A percentile compares a stretch with the other conserved stretches of the same genome.
Conservation (phyloP, 2,797 vertebrate species). For the Acipenser ruthenus region DNA sequence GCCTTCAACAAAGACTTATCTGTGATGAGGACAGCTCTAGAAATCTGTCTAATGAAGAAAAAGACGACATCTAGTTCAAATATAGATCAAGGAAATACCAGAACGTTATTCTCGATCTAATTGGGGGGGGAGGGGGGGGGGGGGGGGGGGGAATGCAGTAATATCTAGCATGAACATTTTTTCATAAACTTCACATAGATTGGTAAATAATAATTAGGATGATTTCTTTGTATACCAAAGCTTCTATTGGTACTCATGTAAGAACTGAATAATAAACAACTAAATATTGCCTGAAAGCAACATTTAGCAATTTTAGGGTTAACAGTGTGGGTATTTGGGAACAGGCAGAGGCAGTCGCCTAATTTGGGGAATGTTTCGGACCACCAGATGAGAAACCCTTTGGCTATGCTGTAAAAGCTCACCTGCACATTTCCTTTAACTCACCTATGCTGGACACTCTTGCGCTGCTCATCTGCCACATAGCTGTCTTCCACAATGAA, state of each 20-base stretch:
- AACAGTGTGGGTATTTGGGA: slow-evolving; percentile 11
- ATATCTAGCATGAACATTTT: slow-evolving; percentile 9
- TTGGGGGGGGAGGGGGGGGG: too few relatives aligned
- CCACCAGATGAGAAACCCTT: slow-evolving; percentile 32
- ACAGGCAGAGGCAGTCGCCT: slow-evolving; percentile 6
- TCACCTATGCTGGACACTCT: slow-evolving; percentile 52
- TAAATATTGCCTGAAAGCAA: too few relatives aligned
- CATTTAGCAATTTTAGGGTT: background rate
- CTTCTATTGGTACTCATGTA: too few relatives aligned
- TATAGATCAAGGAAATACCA: background rate
- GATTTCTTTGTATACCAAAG: too few relatives aligned
- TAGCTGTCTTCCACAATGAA: slow-evolving; percentile 78
- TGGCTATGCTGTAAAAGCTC: slow-evolving; percentile 15
- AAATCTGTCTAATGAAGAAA: slow-evolving; percentile 38
- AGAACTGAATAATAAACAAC: too few relatives aligned
- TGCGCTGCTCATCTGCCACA: slow-evolving; percentile 48
- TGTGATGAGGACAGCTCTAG: slow-evolving; percentile 56
- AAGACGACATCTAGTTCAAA: background rate
- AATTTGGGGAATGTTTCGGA: background rate
- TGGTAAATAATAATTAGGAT: too few relatives aligned
- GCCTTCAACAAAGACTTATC: slow-evolving; percentile 43
- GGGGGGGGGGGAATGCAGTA: too few relatives aligned
- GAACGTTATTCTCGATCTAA: background rate
- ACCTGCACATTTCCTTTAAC: background rate
- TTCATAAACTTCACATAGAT: too few relatives aligned